Conservation (phyloP, 2,888 invertebrate species). For the Oasisia sp. region DNA sequence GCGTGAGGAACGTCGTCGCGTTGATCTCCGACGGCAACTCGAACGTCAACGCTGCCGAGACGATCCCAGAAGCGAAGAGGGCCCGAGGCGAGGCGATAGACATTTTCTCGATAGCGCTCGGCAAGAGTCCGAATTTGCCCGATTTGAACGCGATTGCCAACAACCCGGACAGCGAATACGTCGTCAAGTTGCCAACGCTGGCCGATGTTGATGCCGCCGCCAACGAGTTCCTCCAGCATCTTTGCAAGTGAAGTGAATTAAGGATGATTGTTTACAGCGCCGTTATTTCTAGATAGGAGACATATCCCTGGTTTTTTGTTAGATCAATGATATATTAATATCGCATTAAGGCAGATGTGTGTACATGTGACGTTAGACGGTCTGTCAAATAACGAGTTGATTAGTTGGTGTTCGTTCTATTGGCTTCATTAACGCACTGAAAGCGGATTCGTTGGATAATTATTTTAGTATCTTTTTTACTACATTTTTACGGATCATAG, state of each 20-base stretch:
- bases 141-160: constrained; percentile 56
- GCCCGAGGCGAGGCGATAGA: constrained; percentile 31
- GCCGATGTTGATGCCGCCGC: not conserved
- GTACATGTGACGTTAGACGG: no score
- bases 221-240: not conserved
- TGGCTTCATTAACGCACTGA: no score
- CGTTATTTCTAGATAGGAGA: no score
- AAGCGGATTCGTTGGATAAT: no score
- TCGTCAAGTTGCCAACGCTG: constrained; percentile 35
- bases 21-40: constrained; percentile 52
- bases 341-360: no score
- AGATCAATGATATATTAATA: no score
- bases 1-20: constrained; percentile 36
- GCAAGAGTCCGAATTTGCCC: constrained; percentile 33
- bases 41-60: constrained; percentile 33
- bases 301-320: no score
- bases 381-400: no score
- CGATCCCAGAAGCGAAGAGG: not conserved
- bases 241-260: not conserved
- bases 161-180: constrained; percentile 52
- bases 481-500: not conserved
- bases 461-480: not conserved
- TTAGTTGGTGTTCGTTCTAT: no score
- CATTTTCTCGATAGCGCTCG: constrained; percentile 37
- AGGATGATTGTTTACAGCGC: not conserved